Conservation (phyloP, 2,113 vertebrate species). For the Pterophyllum scalare region DNA sequence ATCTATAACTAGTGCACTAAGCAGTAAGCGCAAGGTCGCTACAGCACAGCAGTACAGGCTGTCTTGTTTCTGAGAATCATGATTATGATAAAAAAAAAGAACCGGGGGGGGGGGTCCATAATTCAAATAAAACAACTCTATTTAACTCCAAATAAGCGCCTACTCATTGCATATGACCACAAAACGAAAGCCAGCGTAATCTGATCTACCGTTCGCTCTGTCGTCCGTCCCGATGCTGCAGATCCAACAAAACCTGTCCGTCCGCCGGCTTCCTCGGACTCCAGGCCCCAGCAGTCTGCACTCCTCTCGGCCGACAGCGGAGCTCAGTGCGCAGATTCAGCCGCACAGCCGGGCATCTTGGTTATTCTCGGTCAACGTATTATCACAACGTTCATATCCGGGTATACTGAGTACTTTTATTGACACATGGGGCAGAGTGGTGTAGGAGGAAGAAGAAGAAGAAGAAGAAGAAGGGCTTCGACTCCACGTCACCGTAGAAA, state of each 20-base stretch:
- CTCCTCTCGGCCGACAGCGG: constrained; percentile 31
- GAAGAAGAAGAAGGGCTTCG: constrained; percentile 14
- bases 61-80: background rate
- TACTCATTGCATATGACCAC: background rate
- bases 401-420: constrained; percentile 41
- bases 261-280: constrained; percentile 42
- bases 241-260: constrained; percentile 53
- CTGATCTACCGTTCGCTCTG: background rate
- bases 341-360: constrained; percentile 39
- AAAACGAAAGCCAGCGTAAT: background rate
- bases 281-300: constrained; percentile 57
- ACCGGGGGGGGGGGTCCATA: background rate
- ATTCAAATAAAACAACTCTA: background rate
- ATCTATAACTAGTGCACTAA: background rate
- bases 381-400: constrained; percentile 14
- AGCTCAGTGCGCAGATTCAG: constrained; percentile 30
- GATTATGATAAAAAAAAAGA: background rate
- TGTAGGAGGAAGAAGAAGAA: background rate
- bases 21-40: background rate
- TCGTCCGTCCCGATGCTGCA: constrained; percentile 19
- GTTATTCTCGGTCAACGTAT: background rate
- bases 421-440: constrained; percentile 16
- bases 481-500: constrained; percentile 81
- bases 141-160: background rate
- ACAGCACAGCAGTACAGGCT: background rate